phyloP scores from a whole-genome alignment of 2,113 vertebrate genomes.

The Mellivora capensis region DNA sequence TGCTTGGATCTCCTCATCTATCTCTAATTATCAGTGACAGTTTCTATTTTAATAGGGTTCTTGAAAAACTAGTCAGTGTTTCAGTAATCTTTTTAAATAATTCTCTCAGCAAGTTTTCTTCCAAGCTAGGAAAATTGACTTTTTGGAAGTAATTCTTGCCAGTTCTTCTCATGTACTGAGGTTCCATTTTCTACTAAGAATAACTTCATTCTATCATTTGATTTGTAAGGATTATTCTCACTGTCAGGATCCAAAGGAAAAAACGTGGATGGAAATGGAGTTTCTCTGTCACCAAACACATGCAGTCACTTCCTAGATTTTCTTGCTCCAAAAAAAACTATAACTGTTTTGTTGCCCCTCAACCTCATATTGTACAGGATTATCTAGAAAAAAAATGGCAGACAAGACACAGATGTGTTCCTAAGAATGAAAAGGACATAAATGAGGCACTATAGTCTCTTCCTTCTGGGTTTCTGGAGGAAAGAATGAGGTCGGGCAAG shows the following conservation, averaged over 20 bases:
- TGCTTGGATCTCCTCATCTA: background rate
- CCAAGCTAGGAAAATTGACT: background rate
- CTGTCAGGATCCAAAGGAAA: background rate
- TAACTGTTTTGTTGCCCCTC: background rate
- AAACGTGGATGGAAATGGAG: background rate
- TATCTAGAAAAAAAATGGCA: background rate
- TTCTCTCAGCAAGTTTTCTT: background rate
- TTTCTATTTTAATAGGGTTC: background rate
- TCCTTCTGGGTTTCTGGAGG: background rate
- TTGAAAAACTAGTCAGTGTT: background rate
- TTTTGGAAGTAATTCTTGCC: background rate
- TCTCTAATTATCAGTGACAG: background rate
- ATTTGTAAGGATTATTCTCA: constrained; percentile 12
- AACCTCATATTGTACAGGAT: background rate
- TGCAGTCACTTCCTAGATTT: background rate
- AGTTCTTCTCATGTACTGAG: background rate
- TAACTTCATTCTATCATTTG: background rate
- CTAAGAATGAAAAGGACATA: background rate
- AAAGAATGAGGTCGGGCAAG: background rate
- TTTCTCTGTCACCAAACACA: background rate
- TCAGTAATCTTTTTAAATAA: background rate
- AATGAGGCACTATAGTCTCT: accelerated
- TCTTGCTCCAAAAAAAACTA: background rate
- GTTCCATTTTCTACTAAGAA: background rate
- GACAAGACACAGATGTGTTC: background rate